phyloP scores from a whole-genome alignment of 2,113 vertebrate genomes.

The Erythrolamprus reginae region DNA sequence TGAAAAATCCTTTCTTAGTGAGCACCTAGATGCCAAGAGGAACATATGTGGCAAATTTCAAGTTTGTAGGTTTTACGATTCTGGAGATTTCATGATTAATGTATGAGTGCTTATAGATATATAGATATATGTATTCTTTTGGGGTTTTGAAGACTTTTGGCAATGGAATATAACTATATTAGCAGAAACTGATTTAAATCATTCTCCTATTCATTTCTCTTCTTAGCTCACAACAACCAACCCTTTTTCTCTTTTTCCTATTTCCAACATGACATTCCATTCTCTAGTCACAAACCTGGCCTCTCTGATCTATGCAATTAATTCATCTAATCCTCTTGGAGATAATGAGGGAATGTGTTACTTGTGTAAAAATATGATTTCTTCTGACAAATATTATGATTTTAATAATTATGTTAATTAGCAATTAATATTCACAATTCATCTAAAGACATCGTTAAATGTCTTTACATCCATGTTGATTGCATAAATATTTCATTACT shows the following conservation, averaged over 20 bases:
- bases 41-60: too few relatives aligned
- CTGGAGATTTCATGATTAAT: too few relatives aligned
- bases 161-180: neutral
- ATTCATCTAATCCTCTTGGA: slow-evolving; percentile 38
- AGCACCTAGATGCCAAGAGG: too few relatives aligned
- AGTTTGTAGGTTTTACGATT: too few relatives aligned
- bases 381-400: slow-evolving; percentile 67
- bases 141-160: neutral
- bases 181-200: neutral
- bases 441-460: slow-evolving; percentile 64
- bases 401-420: slow-evolving; percentile 72
- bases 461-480: slow-evolving; percentile 70
- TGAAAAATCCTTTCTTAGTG: too few relatives aligned
- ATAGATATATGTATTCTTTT: neutral
- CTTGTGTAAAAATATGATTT: slow-evolving; percentile 55
- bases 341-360: slow-evolving; percentile 57
- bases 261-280: neutral
- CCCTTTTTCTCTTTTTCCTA: neutral
- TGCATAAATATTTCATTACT: slow-evolving; percentile 77
- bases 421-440: slow-evolving; percentile 68
- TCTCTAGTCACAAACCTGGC: neutral
- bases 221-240: neutral
- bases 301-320: slow-evolving; percentile 40
- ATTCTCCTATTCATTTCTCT: neutral
- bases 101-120: too few relatives aligned